Percentiles rank a stretch among this genome's conserved stretches.
Conservation (phyloP, 2,797 vertebrate species). For the Pangasius krempfi region DNA sequence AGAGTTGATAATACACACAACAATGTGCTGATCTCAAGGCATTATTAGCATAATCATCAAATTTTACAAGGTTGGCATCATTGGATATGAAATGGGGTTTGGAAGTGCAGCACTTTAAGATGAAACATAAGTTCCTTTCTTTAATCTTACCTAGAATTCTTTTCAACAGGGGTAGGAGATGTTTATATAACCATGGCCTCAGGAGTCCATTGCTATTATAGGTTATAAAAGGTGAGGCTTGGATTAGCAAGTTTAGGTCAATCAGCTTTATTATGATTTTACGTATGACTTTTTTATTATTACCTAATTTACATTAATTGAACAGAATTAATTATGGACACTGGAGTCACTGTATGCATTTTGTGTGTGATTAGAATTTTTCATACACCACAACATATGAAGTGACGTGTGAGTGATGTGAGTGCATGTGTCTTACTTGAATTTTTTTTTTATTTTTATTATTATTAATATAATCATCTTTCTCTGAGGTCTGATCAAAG, state of each 20-base stretch:
- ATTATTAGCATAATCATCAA: constrained; percentile 22
- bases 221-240: neutral
- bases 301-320: neutral
- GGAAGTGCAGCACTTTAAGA: constrained; percentile 38
- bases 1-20: constrained; percentile 60
- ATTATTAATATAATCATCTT: neutral
- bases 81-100: constrained; percentile 18
- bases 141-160: neutral
- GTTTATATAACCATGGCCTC: neutral
- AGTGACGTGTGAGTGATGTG: neutral
- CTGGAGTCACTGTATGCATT: neutral
- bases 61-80: constrained; percentile 23
- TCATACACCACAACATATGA: constrained; percentile 1
- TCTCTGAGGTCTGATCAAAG: neutral
- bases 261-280: neutral
- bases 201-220: constrained; percentile 30
- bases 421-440: neutral
- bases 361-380: neutral
- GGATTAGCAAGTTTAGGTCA: neutral
- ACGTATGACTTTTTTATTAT: neutral
- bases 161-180: neutral
- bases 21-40: constrained; percentile 66
- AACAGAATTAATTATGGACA: neutral
- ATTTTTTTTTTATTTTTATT: constrained; percentile 6
- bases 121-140: neutral